Evolutionary conservation across 2,888 invertebrate species (phyloP), one percentile per base, ranked within the genome.

Genomic region (Drosophila flavopinicola): DNA sequence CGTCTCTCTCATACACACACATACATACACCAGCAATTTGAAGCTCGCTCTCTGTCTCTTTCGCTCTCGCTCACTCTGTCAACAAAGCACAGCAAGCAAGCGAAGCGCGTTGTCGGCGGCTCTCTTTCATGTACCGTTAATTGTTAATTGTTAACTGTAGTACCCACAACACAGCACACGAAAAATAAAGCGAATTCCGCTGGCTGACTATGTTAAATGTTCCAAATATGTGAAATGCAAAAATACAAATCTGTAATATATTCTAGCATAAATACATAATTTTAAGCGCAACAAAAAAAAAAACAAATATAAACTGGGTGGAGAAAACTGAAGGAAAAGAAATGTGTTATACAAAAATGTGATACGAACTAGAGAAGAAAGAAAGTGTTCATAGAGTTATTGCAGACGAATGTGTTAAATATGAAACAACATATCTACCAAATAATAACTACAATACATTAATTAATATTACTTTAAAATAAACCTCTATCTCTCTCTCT

Each of bases 241-340:
- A 15, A 41, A 9, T 11, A 65, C 27, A 76, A 61, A 76, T 72
- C 58, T 79, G 78, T 83, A 78, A 78, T 64, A 83, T 83, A 78
- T 66, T 64, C 35, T 78, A 79, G 82, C 57, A 53, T 78, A 80
- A 83, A 80, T 82, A 74, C 32, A 76, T 77, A 80, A 85, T 84
- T 77, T 75, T 83, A 83, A 83, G 82, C 51, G n/a, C n/a, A n/a
- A n/a, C n/a, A n/a, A n/a, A n/a, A n/a, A n/a, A n/a, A 67, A 63
- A 78, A 71, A 78, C 78, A 76, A 57, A 80, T 86, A 79, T 76
- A 90, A 91, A 89, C 80, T 91, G 91, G 91, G 91, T 91, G 91
- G 91, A 91, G 91, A 89, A 90, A 41, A 89, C 87, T 86, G 78
- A 75, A 66, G 65, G 78, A 75, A 66, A 66, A 69, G 59, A 63